These are phyloP conservation scores for Epinotia brunnichana DNA, from an alignment of 2,888 invertebrate genomes.

Conservation along the genomic window DNA sequence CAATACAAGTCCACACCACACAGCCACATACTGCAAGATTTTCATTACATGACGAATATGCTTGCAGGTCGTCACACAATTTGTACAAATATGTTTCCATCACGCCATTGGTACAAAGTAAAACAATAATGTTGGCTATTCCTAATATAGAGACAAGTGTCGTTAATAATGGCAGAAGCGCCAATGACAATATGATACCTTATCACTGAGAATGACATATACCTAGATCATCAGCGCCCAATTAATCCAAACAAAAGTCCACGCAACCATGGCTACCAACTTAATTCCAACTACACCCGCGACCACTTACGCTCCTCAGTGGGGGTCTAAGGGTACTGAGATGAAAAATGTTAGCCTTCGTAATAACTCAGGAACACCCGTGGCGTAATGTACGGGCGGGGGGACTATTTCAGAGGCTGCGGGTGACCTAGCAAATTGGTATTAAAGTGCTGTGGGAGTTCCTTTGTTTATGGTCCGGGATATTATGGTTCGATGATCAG, in stretches of 20 bases:
- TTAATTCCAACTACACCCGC: conserved; percentile 15
- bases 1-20: too few species aligned
- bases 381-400: conserved; percentile 35
- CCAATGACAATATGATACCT: too few species aligned
- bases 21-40: too few species aligned
- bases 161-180: too few species aligned
- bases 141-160: too few species aligned
- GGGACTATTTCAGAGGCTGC: conserved; percentile 42
- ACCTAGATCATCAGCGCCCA: background rate
- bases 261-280: background rate
- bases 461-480: conserved; percentile 33
- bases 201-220: background rate
- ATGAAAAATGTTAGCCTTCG: conserved; percentile 40
- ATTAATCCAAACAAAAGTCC: background rate
- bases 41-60: too few species aligned
- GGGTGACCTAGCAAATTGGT: conserved; percentile 37
- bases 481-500: background rate
- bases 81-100: too few species aligned
- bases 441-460: conserved; percentile 43
- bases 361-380: conserved; percentile 42
- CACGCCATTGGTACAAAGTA: too few species aligned
- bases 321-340: conserved; percentile 41
- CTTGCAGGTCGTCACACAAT: too few species aligned
- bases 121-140: too few species aligned
- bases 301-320: conserved; percentile 36